phyloP scores from a whole-genome alignment of 2,888 invertebrate genomes.

The Zygogramma bicolorata region DNA sequence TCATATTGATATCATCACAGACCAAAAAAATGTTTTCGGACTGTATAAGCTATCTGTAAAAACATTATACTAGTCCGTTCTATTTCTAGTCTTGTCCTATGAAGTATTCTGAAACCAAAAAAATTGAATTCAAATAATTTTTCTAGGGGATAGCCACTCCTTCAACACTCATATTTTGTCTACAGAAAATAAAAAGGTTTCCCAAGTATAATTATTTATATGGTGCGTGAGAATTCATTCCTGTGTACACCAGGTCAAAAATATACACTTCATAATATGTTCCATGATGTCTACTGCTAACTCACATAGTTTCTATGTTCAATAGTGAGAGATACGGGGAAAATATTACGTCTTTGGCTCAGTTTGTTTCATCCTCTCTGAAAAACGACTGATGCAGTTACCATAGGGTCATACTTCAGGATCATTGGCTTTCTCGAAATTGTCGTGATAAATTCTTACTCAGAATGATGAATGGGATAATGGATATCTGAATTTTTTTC shows the following conservation, averaged over 20 bases:
- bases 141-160: conserved; percentile 7
- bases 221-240: conserved; percentile 6
- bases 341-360: conserved; percentile 8
- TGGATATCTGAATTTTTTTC: conserved; percentile 17
- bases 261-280: not conserved
- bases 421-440: not conserved
- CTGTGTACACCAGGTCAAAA: conserved; percentile 8
- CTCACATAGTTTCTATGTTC: conserved; percentile 8
- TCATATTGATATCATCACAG: conserved; percentile 10
- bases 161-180: conserved; percentile 2
- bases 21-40: conserved; percentile 3
- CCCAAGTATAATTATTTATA: not conserved
- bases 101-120: not conserved
- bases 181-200: conserved; percentile 4
- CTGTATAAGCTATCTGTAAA: conserved; percentile 8
- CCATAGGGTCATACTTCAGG: conserved; percentile 11
- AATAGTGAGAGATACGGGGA: conserved; percentile 1
- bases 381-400: conserved; percentile 12
- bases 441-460: not conserved
- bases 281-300: conserved; percentile 6
- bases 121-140: not conserved
- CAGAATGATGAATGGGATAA: conserved; percentile 13
- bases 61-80: conserved; percentile 4
- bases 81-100: conserved; percentile 2
- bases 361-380: conserved; percentile 10